Base-by-base conservation (phyloP, 2,113 vertebrate species). In the Dasyurus viverrinus region DNA sequence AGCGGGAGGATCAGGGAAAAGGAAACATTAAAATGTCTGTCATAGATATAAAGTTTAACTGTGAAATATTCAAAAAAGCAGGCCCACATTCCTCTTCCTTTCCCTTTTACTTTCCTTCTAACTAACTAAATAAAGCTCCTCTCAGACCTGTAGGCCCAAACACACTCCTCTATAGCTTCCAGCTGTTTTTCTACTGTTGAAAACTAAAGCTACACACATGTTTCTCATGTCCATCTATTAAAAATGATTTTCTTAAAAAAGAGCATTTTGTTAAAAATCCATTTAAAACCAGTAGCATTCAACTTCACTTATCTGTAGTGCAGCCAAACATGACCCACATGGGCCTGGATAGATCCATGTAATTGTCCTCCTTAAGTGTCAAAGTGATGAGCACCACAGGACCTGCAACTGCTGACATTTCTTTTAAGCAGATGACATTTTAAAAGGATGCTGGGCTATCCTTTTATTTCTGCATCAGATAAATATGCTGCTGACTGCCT, bases 251-350 rank as follows among this genome's bases (percentile, higher is more conserved):
- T 84, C 68, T 84, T 84, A 42, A 42, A 84, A 68, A 68, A 92
- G n/a, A 93, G 92, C 24, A 89, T 89, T 76, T 94, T 91, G 42
- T 92, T 93, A 84, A 97, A 84, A 95, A 96, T 84, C 46, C 89
- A 50, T 54, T 91, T n/a, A 53, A 92, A 52, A 50, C 52, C 92
- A 27, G 0, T n/a, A 53, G 48, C 92, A 93, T 54, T 94, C 68
- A 84, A 84, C 68, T 84, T 84, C 54, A 89, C 89, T 93, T 92
- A 46, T 54, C 53, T 50, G 46, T 76, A 55, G 53, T n/a, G 68
- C 84, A 76, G 23, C 54, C 16, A 26, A 19, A 50, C 89, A 89
- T 89, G 91, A 92, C 11, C 89, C 89, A 93, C 48, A 94, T 92
- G 22, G 92, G 46, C n/a, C 92, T 90, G 50, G 89, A 90, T 30